Evolutionary conservation across 1,140 invertebrate species (phyloP).

Genomic region (Leguminivora glycinivorella): DNA sequence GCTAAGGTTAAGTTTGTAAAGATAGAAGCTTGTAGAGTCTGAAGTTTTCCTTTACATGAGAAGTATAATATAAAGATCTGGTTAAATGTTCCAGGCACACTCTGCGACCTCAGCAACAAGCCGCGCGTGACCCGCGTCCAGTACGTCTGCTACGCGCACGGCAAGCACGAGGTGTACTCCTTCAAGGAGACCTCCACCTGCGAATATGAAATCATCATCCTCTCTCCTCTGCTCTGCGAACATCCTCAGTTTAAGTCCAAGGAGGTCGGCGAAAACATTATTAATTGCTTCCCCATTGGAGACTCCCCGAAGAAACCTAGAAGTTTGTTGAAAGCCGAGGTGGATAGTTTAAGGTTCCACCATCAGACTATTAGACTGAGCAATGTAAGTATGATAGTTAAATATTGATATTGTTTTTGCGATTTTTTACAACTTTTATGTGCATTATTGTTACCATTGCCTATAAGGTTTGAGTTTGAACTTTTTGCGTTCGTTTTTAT

Average conservation of each 20-base stretch:
- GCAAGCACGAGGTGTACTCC: conserved; percentile 95
- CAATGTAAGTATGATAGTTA: conserved; percentile 47
- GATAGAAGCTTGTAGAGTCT: too few relatives aligned
- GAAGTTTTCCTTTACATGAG: too few relatives aligned
- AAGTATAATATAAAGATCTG: neutral
- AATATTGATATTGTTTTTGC: conserved; percentile 6
- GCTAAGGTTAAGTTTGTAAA: too few relatives aligned
- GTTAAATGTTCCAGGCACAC: conserved; percentile 81
- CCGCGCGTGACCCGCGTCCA: conserved; percentile 89
- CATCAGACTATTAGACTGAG: conserved; percentile 78
- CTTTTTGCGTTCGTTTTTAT: conserved; percentile 33
- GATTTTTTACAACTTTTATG: conserved; percentile 7
- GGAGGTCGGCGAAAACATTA: conserved; percentile 88
- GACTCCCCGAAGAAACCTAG: conserved; percentile 87
- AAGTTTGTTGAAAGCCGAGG: conserved; percentile 85
- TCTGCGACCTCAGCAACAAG: conserved; percentile 94
- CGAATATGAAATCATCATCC: conserved; percentile 94
- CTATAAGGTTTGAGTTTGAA: conserved; percentile 25
- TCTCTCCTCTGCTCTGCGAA: conserved; percentile 90
- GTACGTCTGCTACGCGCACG: conserved; percentile 91
- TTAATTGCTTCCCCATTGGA: conserved; percentile 88
- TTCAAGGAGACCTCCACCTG: conserved; percentile 96
- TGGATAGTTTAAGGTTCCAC: conserved; percentile 84
- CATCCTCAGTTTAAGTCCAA: conserved; percentile 94
- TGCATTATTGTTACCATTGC: conserved; percentile 27